A percentile compares a stretch with the other conserved stretches of the same genome.
Evolutionary conservation across 2,888 invertebrate species (phyloP).

Genomic region (Rhagium mordax): DNA sequence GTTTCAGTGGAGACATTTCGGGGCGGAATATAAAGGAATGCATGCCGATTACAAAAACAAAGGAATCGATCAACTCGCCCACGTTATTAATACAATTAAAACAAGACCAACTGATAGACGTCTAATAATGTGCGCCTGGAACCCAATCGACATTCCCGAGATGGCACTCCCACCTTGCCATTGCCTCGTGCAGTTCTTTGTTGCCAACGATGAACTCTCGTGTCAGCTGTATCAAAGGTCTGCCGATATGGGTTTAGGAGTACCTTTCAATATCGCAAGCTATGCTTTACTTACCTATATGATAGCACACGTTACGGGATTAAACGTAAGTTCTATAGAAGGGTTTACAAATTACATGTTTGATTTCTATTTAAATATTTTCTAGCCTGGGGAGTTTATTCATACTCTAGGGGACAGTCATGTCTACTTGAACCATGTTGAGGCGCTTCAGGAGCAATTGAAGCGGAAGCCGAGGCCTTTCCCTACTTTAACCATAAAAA

Average conservation of each 20-base stretch:
- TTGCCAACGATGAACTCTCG: slow-evolving; percentile 86
- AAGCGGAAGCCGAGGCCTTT: slow-evolving; percentile 85
- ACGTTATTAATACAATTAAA: slow-evolving; percentile 85
- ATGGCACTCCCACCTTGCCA: slow-evolving; percentile 99
- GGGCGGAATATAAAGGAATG: slow-evolving; percentile 89
- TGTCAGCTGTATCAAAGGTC: slow-evolving; percentile 96
- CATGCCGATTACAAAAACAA: slow-evolving; percentile 82
- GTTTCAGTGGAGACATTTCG: slow-evolving; percentile 98
- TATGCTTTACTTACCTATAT: slow-evolving; percentile 95
- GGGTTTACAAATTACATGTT: too few relatives aligned
- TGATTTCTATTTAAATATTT: too few relatives aligned
- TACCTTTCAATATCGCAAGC: slow-evolving; percentile 98
- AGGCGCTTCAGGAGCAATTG: slow-evolving; percentile 86
- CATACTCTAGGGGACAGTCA: slow-evolving; percentile 97
- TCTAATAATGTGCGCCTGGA: slow-evolving; percentile 97
- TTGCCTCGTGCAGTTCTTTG: slow-evolving; percentile 95
- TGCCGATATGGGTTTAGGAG: slow-evolving; percentile 98
- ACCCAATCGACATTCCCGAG: slow-evolving; percentile 86
- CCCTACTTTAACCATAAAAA: slow-evolving; percentile 84
- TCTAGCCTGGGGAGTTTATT: slow-evolving; percentile 91
- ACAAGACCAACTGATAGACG: slow-evolving; percentile 89
- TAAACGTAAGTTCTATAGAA: slow-evolving; percentile 76
- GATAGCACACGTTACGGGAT: slow-evolving; percentile 94
- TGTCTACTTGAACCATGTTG: slow-evolving; percentile 92
- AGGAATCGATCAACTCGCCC: slow-evolving; percentile 90